These are phyloP conservation scores for Harpagus bidentatus DNA, from an alignment of 2,113 vertebrate genomes.

Conservation along the genomic window DNA sequence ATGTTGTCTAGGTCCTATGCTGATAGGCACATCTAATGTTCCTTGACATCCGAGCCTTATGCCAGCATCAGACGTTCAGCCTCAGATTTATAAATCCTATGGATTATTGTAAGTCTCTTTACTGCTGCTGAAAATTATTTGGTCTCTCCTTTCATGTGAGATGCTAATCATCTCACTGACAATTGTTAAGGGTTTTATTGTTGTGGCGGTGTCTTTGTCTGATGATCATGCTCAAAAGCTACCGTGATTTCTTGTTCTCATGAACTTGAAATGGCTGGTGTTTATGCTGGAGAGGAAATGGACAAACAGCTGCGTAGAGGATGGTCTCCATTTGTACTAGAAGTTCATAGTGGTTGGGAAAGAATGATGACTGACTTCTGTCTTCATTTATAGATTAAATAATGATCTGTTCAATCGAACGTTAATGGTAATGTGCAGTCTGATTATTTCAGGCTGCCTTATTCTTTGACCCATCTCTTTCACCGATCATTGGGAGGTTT, in stretches of 20 bases:
- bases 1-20: rapidly evolving
- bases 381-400: background rate
- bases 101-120: constrained; percentile 49
- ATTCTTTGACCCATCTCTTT: background rate
- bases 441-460: background rate
- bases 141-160: background rate
- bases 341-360: background rate
- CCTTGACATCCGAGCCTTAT: background rate
- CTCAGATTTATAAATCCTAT: constrained; percentile 62
- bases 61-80: background rate
- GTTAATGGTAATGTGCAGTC: background rate
- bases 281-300: background rate
- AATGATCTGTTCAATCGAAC: background rate
- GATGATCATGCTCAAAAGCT: background rate
- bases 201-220: background rate
- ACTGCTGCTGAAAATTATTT: constrained; percentile 9
- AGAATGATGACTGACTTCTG: background rate
- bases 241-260: background rate
- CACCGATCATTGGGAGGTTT: background rate
- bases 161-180: background rate
- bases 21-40: background rate
- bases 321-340: background rate
- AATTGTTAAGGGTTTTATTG: background rate
- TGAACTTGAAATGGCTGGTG: background rate
- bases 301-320: background rate